These are phyloP conservation scores for Heliothis virescens DNA, from an alignment of 1,140 invertebrate genomes.

Conservation along the genomic window DNA sequence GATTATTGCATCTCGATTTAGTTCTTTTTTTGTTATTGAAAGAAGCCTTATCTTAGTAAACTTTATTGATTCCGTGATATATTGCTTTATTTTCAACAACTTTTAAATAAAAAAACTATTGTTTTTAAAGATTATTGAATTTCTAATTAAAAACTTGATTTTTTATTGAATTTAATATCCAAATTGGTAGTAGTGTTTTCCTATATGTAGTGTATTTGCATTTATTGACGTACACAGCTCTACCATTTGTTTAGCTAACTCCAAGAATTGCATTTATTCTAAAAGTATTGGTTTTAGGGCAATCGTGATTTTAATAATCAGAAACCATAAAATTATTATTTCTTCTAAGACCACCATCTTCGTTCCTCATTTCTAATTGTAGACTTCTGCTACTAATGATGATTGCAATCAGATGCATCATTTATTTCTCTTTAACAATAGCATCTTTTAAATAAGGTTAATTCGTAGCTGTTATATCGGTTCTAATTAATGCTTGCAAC, in stretches of 20 bases:
- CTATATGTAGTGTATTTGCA: too few relatives aligned
- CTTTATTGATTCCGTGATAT: too few relatives aligned
- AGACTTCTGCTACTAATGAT: background rate
- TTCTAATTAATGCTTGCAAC: constrained; percentile 13
- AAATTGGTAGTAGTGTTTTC: background rate
- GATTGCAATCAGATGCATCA: background rate
- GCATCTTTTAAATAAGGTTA: constrained; percentile 5
- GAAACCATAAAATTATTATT: background rate
- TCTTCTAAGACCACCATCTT: background rate
- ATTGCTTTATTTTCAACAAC: too few relatives aligned
- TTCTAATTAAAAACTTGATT: too few relatives aligned
- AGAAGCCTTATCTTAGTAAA: too few relatives aligned
- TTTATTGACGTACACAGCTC: too few relatives aligned
- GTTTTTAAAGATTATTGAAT: too few relatives aligned
- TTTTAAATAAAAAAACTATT: too few relatives aligned
- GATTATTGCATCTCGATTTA: background rate
- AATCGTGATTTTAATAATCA: background rate
- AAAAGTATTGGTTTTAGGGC: too few relatives aligned
- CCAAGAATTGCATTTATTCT: too few relatives aligned
- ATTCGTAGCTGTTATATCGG: background rate
- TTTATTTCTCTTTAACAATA: constrained; percentile 18
- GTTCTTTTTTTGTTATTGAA: background rate
- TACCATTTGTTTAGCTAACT: too few relatives aligned
- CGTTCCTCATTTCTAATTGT: too few relatives aligned
- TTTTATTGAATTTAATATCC: background rate